phyloP scores from a whole-genome alignment of 2,797 vertebrate genomes.

The Galagoides demidoff region DNA sequence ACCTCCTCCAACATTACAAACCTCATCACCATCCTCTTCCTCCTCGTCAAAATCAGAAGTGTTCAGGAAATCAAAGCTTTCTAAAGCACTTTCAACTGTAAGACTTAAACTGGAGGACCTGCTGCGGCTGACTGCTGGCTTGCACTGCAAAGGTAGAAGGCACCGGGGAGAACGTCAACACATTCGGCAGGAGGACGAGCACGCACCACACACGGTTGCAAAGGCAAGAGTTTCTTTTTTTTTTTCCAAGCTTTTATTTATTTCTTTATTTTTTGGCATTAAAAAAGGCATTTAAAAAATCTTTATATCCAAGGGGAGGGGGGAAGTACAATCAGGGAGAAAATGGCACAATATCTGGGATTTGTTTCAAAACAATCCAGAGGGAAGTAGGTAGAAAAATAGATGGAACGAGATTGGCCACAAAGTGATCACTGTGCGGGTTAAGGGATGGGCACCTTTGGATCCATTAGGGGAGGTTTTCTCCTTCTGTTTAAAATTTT shows the following conservation, averaged over 20 bases:
- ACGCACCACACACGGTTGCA: neutral
- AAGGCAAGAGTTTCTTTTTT: slow-evolving; percentile 34
- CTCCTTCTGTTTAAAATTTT: neutral
- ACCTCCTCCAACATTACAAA: slow-evolving; percentile 87
- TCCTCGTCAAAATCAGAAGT: slow-evolving; percentile 99
- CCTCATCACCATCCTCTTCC: slow-evolving; percentile 89
- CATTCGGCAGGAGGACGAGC: neutral
- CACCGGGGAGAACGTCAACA: slow-evolving; percentile 83
- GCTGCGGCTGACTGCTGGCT: slow-evolving; percentile 94
- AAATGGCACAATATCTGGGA: slow-evolving; percentile 27
- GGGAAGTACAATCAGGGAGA: slow-evolving; percentile 62
- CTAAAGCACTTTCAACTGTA: slow-evolving; percentile 97
- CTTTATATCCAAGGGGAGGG: slow-evolving; percentile 79
- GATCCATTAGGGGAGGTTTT: neutral
- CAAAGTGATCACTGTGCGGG: neutral
- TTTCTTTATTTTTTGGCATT: slow-evolving; percentile 71
- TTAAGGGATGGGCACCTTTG: neutral
- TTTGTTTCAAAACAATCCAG: neutral
- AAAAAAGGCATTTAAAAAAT: slow-evolving; percentile 69
- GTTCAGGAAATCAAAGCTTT: slow-evolving; percentile 99
- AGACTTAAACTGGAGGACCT: slow-evolving; percentile 98
- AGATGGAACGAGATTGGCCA: neutral
- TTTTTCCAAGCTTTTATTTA: slow-evolving; percentile 81
- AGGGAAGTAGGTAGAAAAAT: neutral
- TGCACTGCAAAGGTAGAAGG: slow-evolving; percentile 93